phyloP scores from a whole-genome alignment of 2,888 invertebrate species.

The Falcaria lacertinaria region DNA sequence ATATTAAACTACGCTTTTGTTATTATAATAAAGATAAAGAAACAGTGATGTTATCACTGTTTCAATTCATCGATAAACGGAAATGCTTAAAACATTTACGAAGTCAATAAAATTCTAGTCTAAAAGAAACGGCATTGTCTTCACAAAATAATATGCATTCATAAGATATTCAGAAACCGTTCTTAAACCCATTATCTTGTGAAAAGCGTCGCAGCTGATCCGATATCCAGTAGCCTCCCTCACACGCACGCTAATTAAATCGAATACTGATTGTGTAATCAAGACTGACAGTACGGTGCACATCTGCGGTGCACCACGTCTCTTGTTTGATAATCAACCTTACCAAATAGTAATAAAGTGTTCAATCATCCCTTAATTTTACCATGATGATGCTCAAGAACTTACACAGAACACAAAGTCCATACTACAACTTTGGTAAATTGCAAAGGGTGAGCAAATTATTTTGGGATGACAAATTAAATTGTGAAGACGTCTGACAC shows the following conservation, averaged over 20 bases:
- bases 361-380: no score
- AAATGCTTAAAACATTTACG: no score
- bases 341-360: conserved; percentile 17
- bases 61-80: no score
- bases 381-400: not conserved
- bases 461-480: conserved; percentile 49
- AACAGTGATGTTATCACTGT: no score
- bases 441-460: conserved; percentile 47
- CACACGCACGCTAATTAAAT: conserved; percentile 58
- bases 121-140: no score
- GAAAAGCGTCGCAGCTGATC: conserved; percentile 55
- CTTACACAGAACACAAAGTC: conserved; percentile 26
- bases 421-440: conserved; percentile 25
- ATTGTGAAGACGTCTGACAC: conserved; percentile 40
- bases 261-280: conserved; percentile 63
- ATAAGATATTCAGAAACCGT: conserved; percentile 41
- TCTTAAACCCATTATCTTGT: conserved; percentile 52
- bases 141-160: conserved; percentile 25
- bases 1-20: no score
- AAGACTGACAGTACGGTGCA: conserved; percentile 64
- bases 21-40: no score
- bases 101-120: no score
- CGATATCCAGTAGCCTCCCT: conserved; percentile 30
- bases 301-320: conserved; percentile 53
- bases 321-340: conserved; percentile 23